These are phyloP conservation scores for Palythoa heliodiscus DNA, from an alignment of 92 coral and sea anemone species.

Conservation along the genomic window DNA sequence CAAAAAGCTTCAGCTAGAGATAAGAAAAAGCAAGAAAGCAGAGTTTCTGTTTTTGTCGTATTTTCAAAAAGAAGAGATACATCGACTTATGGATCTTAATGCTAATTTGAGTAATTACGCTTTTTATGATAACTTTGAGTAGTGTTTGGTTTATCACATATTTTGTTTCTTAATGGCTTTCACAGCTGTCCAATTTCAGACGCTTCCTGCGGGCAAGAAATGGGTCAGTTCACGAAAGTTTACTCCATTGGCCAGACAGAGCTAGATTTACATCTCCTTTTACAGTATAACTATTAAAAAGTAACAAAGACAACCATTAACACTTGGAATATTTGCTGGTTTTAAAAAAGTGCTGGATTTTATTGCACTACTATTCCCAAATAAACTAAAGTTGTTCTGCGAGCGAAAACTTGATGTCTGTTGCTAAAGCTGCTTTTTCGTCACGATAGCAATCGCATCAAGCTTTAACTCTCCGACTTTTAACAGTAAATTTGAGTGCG, in stretches of 20 bases:
- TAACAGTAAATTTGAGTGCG: neutral
- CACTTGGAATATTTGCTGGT: neutral
- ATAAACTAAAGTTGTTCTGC: conserved; percentile 8
- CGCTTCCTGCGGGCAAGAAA: conserved; percentile 30
- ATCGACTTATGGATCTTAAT: neutral
- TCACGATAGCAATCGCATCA: conserved; percentile 33
- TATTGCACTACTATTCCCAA: neutral
- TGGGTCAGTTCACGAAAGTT: conserved; percentile 24
- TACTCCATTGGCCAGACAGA: neutral
- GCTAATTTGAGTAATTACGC: conserved; percentile 63
- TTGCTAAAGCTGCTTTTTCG: conserved; percentile 15
- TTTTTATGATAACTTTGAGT: conserved; percentile 68
- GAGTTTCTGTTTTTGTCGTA: neutral
- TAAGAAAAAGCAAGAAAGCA: neutral
- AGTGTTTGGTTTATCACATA: conserved; percentile 76
- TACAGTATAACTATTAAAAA: neutral
- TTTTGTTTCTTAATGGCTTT: conserved; percentile 59
- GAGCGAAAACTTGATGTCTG: conserved; percentile 37
- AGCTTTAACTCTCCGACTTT: conserved; percentile 20
- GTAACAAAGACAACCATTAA: neutral
- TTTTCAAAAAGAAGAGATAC: neutral
- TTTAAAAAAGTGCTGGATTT: neutral
- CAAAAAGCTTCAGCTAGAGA: neutral
- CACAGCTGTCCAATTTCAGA: conserved; percentile 62
- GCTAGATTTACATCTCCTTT: neutral